Base-by-base conservation (phyloP, 2,113 vertebrate genomes). In the Colossoma macropomum region DNA sequence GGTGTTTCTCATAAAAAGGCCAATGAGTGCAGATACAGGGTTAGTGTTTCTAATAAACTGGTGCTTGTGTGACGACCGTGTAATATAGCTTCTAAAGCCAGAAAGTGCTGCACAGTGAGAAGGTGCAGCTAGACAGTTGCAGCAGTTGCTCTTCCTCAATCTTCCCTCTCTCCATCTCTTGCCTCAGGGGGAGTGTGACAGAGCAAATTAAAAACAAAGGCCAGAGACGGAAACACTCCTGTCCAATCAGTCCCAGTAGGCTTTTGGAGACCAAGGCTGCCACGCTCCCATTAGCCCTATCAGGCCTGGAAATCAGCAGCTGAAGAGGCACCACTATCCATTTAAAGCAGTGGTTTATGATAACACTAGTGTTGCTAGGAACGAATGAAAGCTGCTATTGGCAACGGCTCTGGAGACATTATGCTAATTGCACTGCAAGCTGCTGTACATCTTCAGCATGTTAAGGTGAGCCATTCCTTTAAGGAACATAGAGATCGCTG, bases 261-360 rank as follows among this genome's bases (percentile, higher is more conserved):
- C 90, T 92, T 88, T 93, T 93, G 87, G 72, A 62, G 92, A 89
- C 90, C 85, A 87, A 91, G 41, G 75, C 85, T 87, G 83, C 81
- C 86, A 89, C 96, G 96, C 95, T 96, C 92, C 95, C 92, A 96
- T 97, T 96, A 96, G 91, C 90, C 92, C 95, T 97, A 97, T 97
- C 95, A 92, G 87, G 76, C 89, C 86, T 90, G 90, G 87, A 88
- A 89, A 95, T 96, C 94, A 85, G 63, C 62, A 45, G 41, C 41
- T 45, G 41, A 11, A 45, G 41, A 45, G 41, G 41, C 41, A 45
- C 41, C 41, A 11, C 41, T 11, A 11, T 45, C 41, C 41, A 32
- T 30, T 15, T 65, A 34, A 32, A 34, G 65, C 28, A 9, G 16
- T 34, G 0, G 66, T 21, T 9, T 38, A 38, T 10, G 0, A 17